Evolutionary conservation across 2,113 vertebrate genomes (phyloP).

Genomic region (Siniperca knerii): DNA sequence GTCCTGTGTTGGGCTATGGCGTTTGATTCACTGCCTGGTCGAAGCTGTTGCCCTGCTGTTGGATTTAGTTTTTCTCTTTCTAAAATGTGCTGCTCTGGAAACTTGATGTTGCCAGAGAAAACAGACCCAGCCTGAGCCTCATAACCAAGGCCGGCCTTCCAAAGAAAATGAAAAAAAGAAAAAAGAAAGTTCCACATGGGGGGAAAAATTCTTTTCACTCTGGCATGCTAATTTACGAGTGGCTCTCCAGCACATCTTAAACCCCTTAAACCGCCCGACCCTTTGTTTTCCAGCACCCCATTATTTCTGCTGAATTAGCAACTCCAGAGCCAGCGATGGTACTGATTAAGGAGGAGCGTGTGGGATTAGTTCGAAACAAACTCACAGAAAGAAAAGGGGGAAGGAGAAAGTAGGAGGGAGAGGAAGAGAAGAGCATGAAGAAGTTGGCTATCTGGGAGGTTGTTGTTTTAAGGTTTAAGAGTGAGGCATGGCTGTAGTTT

Average conservation of each 20-base stretch:
- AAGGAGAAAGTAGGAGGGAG: constrained; percentile 38
- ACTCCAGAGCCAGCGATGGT: constrained; percentile 87
- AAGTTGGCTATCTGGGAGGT: not conserved
- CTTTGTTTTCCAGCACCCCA: constrained; percentile 93
- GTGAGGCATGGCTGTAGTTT: not conserved
- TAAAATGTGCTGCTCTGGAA: constrained; percentile 78
- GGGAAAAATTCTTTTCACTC: constrained; percentile 85
- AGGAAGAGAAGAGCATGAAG: constrained; percentile 14
- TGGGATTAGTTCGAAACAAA: constrained; percentile 87
- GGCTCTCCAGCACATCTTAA: constrained; percentile 93
- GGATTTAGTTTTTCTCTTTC: constrained; percentile 55
- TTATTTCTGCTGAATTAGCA: constrained; percentile 98
- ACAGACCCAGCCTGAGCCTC: constrained; percentile 75
- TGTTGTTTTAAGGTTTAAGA: constrained; percentile 11
- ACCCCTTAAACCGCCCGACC: constrained; percentile 85
- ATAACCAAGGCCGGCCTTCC: constrained; percentile 64
- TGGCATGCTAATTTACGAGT: constrained; percentile 93
- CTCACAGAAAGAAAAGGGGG: constrained; percentile 4
- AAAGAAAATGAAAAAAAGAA: constrained; percentile 58
- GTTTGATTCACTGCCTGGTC: constrained; percentile 29
- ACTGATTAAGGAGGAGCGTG: constrained; percentile 90
- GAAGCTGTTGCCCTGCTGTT: constrained; percentile 22
- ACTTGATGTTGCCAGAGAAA: constrained; percentile 78
- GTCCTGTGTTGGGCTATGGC: not conserved
- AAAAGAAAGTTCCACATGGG: constrained; percentile 85